Evolutionary conservation across 2,888 invertebrate species (phyloP).

Genomic region (Cyrtodaria siliqua): DNA sequence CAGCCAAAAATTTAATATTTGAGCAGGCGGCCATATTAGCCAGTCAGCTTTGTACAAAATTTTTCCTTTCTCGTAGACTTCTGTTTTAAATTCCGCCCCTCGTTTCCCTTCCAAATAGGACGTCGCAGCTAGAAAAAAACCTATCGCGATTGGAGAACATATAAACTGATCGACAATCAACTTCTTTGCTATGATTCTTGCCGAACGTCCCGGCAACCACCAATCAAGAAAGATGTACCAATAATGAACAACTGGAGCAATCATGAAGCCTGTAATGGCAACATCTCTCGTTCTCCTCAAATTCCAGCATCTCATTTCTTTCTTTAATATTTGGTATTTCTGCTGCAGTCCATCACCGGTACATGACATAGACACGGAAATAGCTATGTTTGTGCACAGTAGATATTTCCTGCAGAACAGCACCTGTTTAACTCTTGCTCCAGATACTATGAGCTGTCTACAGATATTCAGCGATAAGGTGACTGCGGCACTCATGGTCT

Average conservation of each 20-base stretch:
- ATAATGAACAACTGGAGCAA: slow-evolving; percentile 93
- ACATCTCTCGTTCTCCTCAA: slow-evolving; percentile 90
- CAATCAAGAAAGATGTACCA: slow-evolving; percentile 94
- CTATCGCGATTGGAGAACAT: slow-evolving; percentile 93
- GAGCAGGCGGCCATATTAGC: slow-evolving; percentile 97
- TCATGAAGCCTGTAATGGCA: slow-evolving; percentile 91
- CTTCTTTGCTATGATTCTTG: slow-evolving; percentile 89
- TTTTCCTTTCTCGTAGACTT: slow-evolving; percentile 89
- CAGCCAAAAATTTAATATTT: slow-evolving; percentile 96
- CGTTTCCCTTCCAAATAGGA: slow-evolving; percentile 61
- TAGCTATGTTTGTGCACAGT: slow-evolving; percentile 90
- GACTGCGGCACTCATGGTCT: too few species aligned
- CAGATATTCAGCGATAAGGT: too few species aligned
- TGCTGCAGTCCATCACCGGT: slow-evolving; percentile 94
- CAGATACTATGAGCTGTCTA: neutral
- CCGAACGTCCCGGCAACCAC: slow-evolving; percentile 90
- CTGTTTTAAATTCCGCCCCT: slow-evolving; percentile 57
- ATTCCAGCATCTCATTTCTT: slow-evolving; percentile 80
- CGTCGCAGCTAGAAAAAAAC: slow-evolving; percentile 57
- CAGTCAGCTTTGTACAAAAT: slow-evolving; percentile 94
- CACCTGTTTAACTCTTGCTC: slow-evolving; percentile 26
- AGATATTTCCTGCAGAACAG: slow-evolving; percentile 75
- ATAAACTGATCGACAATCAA: slow-evolving; percentile 93
- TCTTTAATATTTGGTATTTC: slow-evolving; percentile 88
- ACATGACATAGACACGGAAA: slow-evolving; percentile 92